Conservation (phyloP, 2,888 invertebrate species). For the Hypolimnas misippus region DNA sequence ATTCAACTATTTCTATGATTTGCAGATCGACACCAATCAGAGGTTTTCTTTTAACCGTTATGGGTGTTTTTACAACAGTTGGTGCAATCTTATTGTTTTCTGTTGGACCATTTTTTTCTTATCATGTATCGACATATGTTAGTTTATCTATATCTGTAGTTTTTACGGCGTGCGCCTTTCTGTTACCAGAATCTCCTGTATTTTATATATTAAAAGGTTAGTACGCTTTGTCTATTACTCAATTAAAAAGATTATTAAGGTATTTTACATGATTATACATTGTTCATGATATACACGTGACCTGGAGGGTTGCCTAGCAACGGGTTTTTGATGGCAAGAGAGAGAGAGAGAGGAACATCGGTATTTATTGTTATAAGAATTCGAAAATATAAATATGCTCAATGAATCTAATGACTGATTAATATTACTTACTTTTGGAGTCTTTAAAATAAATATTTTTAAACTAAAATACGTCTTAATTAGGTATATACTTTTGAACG, state of each 20-base stretch:
- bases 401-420: too few relatives aligned
- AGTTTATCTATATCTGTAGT: slow-evolving; percentile 43
- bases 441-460: too few relatives aligned
- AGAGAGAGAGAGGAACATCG: too few relatives aligned
- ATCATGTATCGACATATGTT: slow-evolving; percentile 45
- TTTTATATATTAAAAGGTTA: slow-evolving; percentile 54
- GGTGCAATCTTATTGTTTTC: slow-evolving; percentile 51
- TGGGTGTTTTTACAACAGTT: slow-evolving; percentile 49
- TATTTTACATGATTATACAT: too few relatives aligned
- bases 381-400: too few relatives aligned
- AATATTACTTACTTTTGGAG: too few relatives aligned
- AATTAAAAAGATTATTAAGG: neutral
- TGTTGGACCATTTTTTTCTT: slow-evolving; percentile 51
- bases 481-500: too few relatives aligned
- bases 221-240: slow-evolving; percentile 1
- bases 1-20: neutral
- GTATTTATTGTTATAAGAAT: too few relatives aligned
- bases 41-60: slow-evolving; percentile 52
- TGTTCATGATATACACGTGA: too few relatives aligned
- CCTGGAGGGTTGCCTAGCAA: too few relatives aligned
- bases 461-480: too few relatives aligned
- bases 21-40: slow-evolving; percentile 56
- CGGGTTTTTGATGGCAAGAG: too few relatives aligned
- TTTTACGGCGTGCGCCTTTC: slow-evolving; percentile 43
- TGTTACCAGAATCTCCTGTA: slow-evolving; percentile 57